Percentiles rank a stretch among this genome's conserved stretches.
These are phyloP conservation scores for Nothocercus julius DNA, from an alignment of 2,113 vertebrate genomes.

Conservation along the genomic window DNA sequence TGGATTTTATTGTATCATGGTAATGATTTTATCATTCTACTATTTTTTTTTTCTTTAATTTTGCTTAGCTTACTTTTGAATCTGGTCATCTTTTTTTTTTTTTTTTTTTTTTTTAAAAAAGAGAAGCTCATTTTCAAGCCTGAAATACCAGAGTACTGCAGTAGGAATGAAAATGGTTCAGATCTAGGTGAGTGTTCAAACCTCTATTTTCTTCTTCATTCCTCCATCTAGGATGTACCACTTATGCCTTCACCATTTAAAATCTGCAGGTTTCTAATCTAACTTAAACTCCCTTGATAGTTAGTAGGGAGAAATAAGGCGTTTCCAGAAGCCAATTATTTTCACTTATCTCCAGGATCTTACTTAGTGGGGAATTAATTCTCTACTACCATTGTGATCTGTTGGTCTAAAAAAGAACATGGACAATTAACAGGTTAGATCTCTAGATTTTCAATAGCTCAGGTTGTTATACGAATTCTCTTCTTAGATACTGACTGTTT, in stretches of 20 bases:
- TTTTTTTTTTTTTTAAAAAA: too few relatives aligned
- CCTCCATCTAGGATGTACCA: neutral
- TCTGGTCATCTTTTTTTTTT: neutral
- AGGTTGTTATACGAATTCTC: neutral
- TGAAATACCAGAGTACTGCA: neutral
- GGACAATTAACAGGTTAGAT: neutral
- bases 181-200: neutral
- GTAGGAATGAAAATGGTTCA: neutral
- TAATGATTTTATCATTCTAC: neutral
- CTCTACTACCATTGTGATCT: neutral
- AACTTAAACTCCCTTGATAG: neutral
- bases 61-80: neutral
- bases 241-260: neutral
- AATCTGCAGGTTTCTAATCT: neutral
- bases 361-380: neutral
- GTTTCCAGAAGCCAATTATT: neutral
- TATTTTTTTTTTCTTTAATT: neutral
- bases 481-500: neutral
- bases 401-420: neutral
- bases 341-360: neutral
- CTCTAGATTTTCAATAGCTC: neutral
- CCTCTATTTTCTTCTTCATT: neutral
- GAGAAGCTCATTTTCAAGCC: neutral
- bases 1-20: too few relatives aligned
- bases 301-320: neutral